A percentile compares a stretch with the other conserved stretches of the same genome.
Conservation (phyloP, 37 sponge, comb jelly and placozoan genomes). For the Bolinopsis microptera region DNA sequence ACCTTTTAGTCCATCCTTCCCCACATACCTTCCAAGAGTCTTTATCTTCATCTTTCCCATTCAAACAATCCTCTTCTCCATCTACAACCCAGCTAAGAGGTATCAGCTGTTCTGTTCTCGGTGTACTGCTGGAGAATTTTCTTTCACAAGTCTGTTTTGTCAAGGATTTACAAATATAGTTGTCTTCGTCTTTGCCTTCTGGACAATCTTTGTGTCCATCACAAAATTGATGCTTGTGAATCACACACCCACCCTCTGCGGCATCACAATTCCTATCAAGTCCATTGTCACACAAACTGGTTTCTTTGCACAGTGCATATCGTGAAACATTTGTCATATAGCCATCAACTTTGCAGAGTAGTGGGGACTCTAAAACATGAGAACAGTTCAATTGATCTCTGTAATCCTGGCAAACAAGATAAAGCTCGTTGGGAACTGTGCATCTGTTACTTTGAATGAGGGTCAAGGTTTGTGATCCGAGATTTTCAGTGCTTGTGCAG, state of each 20-base stretch:
- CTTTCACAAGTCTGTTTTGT: neutral
- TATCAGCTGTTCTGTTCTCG: neutral
- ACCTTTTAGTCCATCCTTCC: neutral
- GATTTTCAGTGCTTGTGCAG: neutral
- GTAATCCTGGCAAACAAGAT: conserved; percentile 19
- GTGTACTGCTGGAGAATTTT: too few relatives aligned
- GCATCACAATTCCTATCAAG: neutral
- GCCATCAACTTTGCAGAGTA: conserved; percentile 21
- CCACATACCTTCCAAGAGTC: neutral
- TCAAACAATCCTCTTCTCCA: conserved; percentile 13
- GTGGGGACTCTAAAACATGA: neutral
- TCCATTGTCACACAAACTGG: neutral
- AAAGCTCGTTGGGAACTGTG: neutral
- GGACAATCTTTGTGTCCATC: neutral
- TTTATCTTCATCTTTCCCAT: neutral
- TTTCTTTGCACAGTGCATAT: neutral
- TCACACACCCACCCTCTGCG: conserved; percentile 22
- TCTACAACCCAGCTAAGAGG: conserved; percentile 8
- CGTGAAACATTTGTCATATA: neutral
- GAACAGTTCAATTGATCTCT: conserved; percentile 19
- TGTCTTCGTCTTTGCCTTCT: neutral
- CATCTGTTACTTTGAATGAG: neutral
- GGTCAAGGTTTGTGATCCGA: neutral
- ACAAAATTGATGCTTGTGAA: conserved; percentile 34
- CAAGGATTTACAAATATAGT: neutral